Base-by-base conservation (phyloP, 1,140 invertebrate genomes). In the Lordiphosa mommai region DNA sequence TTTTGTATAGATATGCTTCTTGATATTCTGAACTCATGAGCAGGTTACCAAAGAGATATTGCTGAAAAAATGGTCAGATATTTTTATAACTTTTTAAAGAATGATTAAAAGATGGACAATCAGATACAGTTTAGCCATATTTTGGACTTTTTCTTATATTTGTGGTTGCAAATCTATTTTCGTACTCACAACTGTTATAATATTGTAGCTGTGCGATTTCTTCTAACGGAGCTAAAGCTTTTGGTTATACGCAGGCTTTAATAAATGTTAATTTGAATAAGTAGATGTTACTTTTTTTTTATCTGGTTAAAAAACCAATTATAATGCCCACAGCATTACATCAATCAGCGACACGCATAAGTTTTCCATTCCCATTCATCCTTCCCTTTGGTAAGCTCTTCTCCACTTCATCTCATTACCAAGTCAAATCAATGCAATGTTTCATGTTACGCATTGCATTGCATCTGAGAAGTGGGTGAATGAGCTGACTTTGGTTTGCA, bases 391-490 rank as follows among this genome's bases (percentile, higher is more conserved):
- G 23, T 8, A 33, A 20, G 33, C 14, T 36, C 64, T 51, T 27
- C 23, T 7, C 6, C 55, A 68, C 55, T 59, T 46, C 16, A 20
- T 46, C 46, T 61, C 57, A 72, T 72, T 57, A 41, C 47, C 30
- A 67, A 63, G 61, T 64, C 41, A 61, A 71, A 76, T 76, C 72
- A 77, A 76, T 76, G 61, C 71, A 48, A 36, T 40, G 44, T 55
- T 23, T 30, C 14, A 38, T 59, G 47, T 68, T 66, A 76, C 72
- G 72, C 72, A 71, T 64, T 37, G 57, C 30, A 27, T 34, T 33
- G 41, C 36, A n/a, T n/a, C n/a, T 72, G 73, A 72, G 73, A 79
- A 77, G 73, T 77, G 73, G 73, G 73, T 79, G 63, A 68, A 37
- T 50, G 59, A 52, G 27, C 60, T 38, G 14, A 46, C 63, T 30